A percentile compares a stretch with the other conserved stretches of the same genome.
Conservation (phyloP, 2,888 invertebrate genomes). For the Hipparchia sbordonii region DNA sequence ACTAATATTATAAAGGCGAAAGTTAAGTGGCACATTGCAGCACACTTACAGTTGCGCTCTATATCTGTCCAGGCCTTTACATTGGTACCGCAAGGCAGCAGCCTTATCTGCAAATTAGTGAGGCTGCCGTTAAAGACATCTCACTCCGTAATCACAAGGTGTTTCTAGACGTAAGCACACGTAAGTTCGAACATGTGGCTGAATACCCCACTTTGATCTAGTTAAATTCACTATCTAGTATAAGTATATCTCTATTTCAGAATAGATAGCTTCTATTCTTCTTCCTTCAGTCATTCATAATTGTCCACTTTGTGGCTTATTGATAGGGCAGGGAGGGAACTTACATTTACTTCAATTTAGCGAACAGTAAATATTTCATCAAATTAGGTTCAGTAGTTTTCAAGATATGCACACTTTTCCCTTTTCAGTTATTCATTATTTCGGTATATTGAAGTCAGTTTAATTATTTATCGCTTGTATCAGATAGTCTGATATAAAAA, state of each 20-base stretch:
- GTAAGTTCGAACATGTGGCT: slow-evolving; percentile 30
- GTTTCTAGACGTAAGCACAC: slow-evolving; percentile 36
- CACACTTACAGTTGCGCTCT: slow-evolving; percentile 14
- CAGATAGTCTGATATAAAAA: too few relatives aligned
- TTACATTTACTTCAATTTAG: too few relatives aligned
- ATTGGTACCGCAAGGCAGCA: slow-evolving; percentile 41
- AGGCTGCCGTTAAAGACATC: slow-evolving; percentile 39
- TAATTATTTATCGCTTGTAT: too few relatives aligned
- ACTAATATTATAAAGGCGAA: too few relatives aligned
- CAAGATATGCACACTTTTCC: too few relatives aligned
- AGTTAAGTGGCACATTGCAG: too few relatives aligned
- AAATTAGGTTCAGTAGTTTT: too few relatives aligned
- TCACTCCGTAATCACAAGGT: slow-evolving; percentile 40
- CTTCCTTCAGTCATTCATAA: background rate
- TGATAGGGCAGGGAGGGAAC: too few relatives aligned
- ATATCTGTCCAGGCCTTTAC: slow-evolving; percentile 22
- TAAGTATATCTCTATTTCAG: background rate
- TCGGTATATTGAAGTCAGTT: too few relatives aligned
- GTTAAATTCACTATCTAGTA: slow-evolving; percentile 8
- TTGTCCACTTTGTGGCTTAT: too few relatives aligned
- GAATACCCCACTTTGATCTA: slow-evolving; percentile 30
- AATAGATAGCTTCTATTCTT: background rate
- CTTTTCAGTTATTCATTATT: too few relatives aligned
- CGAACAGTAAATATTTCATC: too few relatives aligned
- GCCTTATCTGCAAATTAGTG: slow-evolving; percentile 44